These are phyloP conservation scores for Tenrec ecaudatus DNA, from an alignment of 2,113 vertebrate species.

Conservation along the genomic window DNA sequence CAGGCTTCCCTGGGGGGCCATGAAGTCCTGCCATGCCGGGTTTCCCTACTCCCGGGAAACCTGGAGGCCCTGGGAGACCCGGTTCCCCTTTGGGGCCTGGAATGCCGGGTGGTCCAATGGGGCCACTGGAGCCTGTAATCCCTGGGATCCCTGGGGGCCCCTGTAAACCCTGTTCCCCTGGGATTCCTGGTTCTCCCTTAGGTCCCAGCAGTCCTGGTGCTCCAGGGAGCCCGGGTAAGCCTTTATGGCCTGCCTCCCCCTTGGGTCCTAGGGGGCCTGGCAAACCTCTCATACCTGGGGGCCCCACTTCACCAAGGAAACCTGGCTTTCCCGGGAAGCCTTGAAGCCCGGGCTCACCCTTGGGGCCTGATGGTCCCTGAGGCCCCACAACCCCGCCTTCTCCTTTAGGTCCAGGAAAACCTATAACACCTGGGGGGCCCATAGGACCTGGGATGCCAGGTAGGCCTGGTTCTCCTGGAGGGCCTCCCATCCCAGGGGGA, in stretches of 20 bases:
- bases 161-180: constrained; percentile 92
- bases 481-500: constrained; percentile 91
- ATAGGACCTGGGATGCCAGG: constrained; percentile 93
- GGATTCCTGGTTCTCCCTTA: constrained; percentile 91
- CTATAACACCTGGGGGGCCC: constrained; percentile 91
- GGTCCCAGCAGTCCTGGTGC: constrained; percentile 89
- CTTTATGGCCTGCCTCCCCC: constrained; percentile 92
- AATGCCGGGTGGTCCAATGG: constrained; percentile 92
- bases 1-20: constrained; percentile 93
- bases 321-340: constrained; percentile 94
- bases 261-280: constrained; percentile 94
- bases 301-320: constrained; percentile 91
- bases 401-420: constrained; percentile 94
- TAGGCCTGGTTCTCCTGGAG: constrained; percentile 91
- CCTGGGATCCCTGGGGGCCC: constrained; percentile 96
- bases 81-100: constrained; percentile 93
- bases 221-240: constrained; percentile 91
- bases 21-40: constrained; percentile 90
- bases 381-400: constrained; percentile 90
- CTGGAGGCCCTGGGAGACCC: constrained; percentile 91
- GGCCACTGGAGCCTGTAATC: constrained; percentile 91
- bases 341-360: constrained; percentile 92
- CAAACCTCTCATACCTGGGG: constrained; percentile 92
- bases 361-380: constrained; percentile 90
- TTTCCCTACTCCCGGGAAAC: constrained; percentile 90